Conservation (phyloP, 2,113 vertebrate genomes). For the Oncorhynchus mykiss region DNA sequence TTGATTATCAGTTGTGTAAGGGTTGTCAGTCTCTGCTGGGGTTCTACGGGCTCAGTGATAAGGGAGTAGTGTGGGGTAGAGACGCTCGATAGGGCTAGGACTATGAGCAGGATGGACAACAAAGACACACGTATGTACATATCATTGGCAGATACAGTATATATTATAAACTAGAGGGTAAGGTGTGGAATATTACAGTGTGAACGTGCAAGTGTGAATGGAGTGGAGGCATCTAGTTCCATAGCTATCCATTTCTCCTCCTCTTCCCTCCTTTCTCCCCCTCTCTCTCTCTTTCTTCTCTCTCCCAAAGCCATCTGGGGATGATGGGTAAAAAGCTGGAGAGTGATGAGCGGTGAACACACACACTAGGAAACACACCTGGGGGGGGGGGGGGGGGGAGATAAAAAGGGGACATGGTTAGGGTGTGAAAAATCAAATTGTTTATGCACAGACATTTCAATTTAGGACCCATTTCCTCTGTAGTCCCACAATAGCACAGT, state of each 20-base stretch:
- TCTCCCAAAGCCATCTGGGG: conserved; percentile 20
- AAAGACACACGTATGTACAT: conserved; percentile 18
- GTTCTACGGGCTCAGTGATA: conserved; percentile 38
- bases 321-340: not conserved
- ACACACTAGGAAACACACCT: conserved; percentile 46
- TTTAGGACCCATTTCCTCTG: not conserved
- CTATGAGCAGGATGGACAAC: conserved; percentile 28
- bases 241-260: not conserved
- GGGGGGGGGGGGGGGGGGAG: not conserved
- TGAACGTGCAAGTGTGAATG: not conserved
- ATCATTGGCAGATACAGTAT: too few species aligned
- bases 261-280: not conserved
- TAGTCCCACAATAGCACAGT: not conserved
- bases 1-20: conserved; percentile 44
- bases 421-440: not conserved
- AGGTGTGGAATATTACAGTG: too few species aligned
- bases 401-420: not conserved
- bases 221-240: conserved; percentile 10
- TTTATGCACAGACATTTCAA: not conserved
- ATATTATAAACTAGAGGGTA: not conserved
- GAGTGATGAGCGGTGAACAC: conserved; percentile 27
- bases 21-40: conserved; percentile 5
- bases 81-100: not conserved
- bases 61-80: conserved; percentile 33
- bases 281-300: not conserved